A percentile compares a stretch with the other conserved stretches of the same genome.
These are phyloP conservation scores for Eumacrocentrus americanus DNA, from an alignment of 2,888 invertebrate species.

Conservation along the genomic window DNA sequence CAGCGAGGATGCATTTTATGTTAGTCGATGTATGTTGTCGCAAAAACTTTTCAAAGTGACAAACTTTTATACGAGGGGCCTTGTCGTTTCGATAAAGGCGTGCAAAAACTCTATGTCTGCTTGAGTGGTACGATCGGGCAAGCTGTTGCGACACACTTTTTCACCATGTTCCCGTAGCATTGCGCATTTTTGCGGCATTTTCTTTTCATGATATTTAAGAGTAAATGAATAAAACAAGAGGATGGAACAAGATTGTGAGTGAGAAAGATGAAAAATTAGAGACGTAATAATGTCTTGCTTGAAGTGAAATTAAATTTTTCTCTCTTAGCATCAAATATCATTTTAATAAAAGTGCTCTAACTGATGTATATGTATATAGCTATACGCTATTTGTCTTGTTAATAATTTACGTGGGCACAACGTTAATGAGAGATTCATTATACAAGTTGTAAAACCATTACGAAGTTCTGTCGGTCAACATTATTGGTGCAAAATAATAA, in stretches of 20 bases:
- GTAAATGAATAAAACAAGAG: constrained; percentile 14
- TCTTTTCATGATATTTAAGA: constrained; percentile 8
- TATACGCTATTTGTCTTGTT: not conserved
- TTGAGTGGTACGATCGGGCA: constrained; percentile 25
- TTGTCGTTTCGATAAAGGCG: constrained; percentile 13
- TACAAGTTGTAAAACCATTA: not conserved
- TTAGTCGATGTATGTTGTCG: constrained; percentile 17
- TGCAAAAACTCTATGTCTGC: constrained; percentile 20
- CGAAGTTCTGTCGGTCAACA: constrained; percentile 3
- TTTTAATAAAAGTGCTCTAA: not conserved
- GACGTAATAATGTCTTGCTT: constrained; percentile 1
- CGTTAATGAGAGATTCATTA: constrained; percentile 19
- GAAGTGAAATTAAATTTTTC: constrained; percentile 9
- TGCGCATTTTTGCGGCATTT: constrained; percentile 7
- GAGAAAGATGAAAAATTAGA: constrained; percentile 6
- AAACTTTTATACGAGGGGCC: constrained; percentile 19
- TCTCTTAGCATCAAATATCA: not conserved
- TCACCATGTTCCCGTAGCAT: constrained; percentile 21
- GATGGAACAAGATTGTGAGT: constrained; percentile 1
- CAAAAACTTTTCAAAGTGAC: constrained; percentile 25
- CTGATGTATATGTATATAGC: not conserved
- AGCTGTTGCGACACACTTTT: constrained; percentile 27
- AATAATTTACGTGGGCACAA: constrained; percentile 16
- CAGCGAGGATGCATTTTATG: constrained; percentile 27
- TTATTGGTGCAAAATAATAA: constrained; percentile 16